Base-by-base conservation (phyloP, 2,113 vertebrate genomes). In the Hippocampus comes region DNA sequence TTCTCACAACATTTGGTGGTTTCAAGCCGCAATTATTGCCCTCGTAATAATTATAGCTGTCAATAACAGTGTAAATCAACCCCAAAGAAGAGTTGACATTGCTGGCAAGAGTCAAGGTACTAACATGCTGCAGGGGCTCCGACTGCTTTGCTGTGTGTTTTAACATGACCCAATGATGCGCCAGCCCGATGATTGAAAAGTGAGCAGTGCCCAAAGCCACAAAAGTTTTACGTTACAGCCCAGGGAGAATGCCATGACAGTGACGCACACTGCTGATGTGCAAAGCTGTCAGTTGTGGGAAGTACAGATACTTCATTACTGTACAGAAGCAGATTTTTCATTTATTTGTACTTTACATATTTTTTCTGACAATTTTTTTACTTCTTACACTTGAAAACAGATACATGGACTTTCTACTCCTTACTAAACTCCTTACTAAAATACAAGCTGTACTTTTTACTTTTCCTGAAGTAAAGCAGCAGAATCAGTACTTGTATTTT, bases 111-210 rank as follows among this genome's bases (percentile, higher is more conserved):
- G 76, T 30, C 72, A 67, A 68, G 61, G 67, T 21, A 30, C 51
- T 11, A 71, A 77, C 27, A 74, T 73, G 53, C 30, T 61, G 63
- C 68, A 23, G 72, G 70, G 76, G 73, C 49, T 72, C 12, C 71
- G 27, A 27, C 51, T 70, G 25, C 74, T 78, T 63, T 69, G 77
- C 61, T 70, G 60, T 78, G 74, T 67, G 53, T 82, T 84, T 78
- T 53, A 81, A 80, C 53, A 30, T 38, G 61, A 51, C 77, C 81
- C 78, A 82, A 80, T 68, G 64, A 76, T 41, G 41, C 83, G 84
- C 80, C 84, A 43, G 77, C 25, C 73, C 71, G n/a, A 85, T 89
- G 88, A 90, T 82, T 91, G 88, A 88, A 86, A 89, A 87, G 82
- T 67, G 69, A 79, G 65, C 46, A 61, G 73, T 78, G 80, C 70